phyloP scores from a whole-genome alignment of 2,888 invertebrate genomes.

The Eubasilissa splendida region DNA sequence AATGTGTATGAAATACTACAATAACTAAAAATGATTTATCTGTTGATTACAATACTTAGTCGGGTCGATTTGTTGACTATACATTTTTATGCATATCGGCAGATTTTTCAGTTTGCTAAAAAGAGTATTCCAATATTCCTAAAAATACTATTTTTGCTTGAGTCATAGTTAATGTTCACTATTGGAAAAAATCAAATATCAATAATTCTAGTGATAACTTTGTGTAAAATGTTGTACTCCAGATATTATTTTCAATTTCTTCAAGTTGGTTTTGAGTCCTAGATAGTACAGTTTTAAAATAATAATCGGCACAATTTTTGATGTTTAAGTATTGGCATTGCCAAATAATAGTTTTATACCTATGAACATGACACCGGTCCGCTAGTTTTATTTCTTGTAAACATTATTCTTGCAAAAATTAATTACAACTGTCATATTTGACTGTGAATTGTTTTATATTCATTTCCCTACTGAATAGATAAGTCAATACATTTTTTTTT shows the following conservation, averaged over 20 bases:
- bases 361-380: neutral
- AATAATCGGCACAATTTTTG: constrained; percentile 25
- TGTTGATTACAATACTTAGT: too few relatives aligned
- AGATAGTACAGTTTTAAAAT: constrained; percentile 9
- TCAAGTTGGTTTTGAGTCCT: constrained; percentile 10
- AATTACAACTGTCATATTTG: too few relatives aligned
- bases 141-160: constrained; percentile 24
- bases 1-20: too few relatives aligned
- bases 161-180: constrained; percentile 17
- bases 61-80: too few relatives aligned
- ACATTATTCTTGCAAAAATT: neutral
- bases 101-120: constrained; percentile 6
- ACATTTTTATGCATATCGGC: constrained; percentile 21
- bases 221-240: constrained; percentile 13
- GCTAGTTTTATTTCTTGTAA: neutral
- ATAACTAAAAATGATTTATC: too few relatives aligned
- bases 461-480: too few relatives aligned
- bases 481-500: too few relatives aligned
- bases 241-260: constrained; percentile 22
- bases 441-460: too few relatives aligned
- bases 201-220: constrained; percentile 28
- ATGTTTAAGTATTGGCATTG: constrained; percentile 9
- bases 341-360: neutral
- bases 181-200: constrained; percentile 21
- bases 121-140: constrained; percentile 4